Evolutionary conservation across 2,113 vertebrate species (phyloP).

Genomic region (Cercopithecus mona): DNA sequence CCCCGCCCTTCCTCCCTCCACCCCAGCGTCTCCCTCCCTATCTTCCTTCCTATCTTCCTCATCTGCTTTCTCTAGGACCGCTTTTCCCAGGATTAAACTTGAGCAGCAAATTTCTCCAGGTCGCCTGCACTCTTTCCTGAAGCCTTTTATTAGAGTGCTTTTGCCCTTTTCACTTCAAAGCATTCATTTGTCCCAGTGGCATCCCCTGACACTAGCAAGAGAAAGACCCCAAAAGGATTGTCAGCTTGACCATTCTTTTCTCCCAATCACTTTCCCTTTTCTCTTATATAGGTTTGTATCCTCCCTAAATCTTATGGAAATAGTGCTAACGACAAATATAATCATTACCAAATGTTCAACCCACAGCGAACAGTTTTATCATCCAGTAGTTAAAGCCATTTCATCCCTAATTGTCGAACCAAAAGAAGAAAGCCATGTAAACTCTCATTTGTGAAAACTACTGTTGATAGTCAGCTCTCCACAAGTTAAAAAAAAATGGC

Average conservation of each 20-base stretch:
- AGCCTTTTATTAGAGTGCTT: conserved; percentile 60
- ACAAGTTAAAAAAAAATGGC: neutral
- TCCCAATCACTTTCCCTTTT: neutral
- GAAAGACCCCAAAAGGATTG: neutral
- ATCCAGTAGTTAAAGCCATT: neutral
- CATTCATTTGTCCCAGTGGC: neutral
- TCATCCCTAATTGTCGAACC: neutral
- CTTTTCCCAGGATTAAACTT: conserved; percentile 65
- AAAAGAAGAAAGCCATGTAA: neutral
- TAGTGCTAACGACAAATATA: neutral
- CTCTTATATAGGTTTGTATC: neutral
- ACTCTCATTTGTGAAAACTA: neutral
- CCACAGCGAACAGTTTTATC: neutral
- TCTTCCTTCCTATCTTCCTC: conserved; percentile 72
- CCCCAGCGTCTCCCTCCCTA: conserved; percentile 56
- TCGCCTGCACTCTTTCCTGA: conserved; percentile 45
- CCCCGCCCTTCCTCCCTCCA: neutral
- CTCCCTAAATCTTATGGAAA: neutral
- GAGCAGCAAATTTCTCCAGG: conserved; percentile 64
- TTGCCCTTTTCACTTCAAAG: conserved; percentile 14
- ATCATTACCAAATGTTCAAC: neutral
- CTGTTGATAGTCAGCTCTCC: neutral
- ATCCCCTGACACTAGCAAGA: neutral
- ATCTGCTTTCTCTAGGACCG: conserved; percentile 55
- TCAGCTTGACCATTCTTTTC: neutral